Base-by-base conservation (phyloP, 2,113 vertebrate genomes). In the Rhizomys pruinosus region DNA sequence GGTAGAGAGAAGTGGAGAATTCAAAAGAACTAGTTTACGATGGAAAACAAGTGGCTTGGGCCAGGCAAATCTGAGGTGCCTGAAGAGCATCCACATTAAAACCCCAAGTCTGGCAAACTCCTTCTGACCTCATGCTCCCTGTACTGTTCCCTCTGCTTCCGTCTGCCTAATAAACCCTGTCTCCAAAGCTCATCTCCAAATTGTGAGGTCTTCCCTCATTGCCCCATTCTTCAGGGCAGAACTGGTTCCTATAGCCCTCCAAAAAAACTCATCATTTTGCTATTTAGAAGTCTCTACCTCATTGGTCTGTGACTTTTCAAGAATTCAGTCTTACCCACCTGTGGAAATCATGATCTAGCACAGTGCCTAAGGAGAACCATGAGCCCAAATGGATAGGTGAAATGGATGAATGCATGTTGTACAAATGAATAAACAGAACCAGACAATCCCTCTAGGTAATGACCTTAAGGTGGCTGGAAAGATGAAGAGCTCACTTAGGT, bases 381-480 rank as follows among this genome's bases (percentile, higher is more conserved):
- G 61, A 76, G 61, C 44, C 37, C 57, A 52, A 39, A 20, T 63
- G 27, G 57, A 9, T 19, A 13, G 59, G 52, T 3, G 3, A 7
- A 68, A 39, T 4, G 16, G 3, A 87, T 1, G 7, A 23, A 57
- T 13, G 7, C 12, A 0, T 12, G 6, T n/a, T 1, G 32, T 29
- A 47, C 27, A 47, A 5, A 61, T 0, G 9, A 84, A 42, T 23
- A 17, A 19, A 84, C 6, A 47, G 71, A 34, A 1, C 16, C n/a
- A 4, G 44, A 42, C 37, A 57, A 42, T 15, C 20, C 22, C 59
- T 73, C 25, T 23, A 23, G 13, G 68, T 0, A 29, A 63, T 42
- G 59, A n/a, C n/a, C 64, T 63, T 25, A 32, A 1, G 29, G 20
- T 2, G 19, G 74, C 7, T 63, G 29, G 69, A 68, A 82, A 61